Evolutionary conservation across 2,113 vertebrate genomes (phyloP).

Genomic region (Urocolius indicus): DNA sequence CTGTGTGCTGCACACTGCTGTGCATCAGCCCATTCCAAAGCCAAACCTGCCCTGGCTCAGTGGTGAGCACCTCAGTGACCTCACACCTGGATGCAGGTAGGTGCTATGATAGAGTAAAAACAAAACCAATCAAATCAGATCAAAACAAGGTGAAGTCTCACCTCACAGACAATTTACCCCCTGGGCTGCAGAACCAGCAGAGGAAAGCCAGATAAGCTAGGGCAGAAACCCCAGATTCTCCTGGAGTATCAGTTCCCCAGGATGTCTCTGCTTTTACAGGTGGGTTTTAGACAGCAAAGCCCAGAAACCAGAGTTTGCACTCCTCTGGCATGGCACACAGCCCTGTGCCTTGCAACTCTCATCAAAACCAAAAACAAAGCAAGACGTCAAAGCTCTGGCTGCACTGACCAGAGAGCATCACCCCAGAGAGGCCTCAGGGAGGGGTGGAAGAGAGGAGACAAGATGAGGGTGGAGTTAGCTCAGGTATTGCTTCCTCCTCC

Average conservation of each 20-base stretch:
- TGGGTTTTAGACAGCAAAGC: background rate
- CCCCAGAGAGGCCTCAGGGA: background rate
- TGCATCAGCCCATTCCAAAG: background rate
- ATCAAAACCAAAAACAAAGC: background rate
- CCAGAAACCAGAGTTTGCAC: background rate
- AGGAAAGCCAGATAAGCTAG: background rate
- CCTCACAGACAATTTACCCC: background rate
- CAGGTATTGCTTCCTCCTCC: background rate
- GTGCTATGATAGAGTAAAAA: background rate
- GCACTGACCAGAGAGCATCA: background rate
- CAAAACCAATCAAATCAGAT: background rate
- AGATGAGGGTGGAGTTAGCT: rapidly evolving
- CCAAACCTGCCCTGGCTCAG: too few species aligned
- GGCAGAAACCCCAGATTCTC: background rate
- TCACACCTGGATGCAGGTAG: background rate
- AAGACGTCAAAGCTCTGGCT: background rate
- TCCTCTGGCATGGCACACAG: background rate
- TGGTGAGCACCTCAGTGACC: background rate
- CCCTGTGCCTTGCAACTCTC: background rate
- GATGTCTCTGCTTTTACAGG: background rate
- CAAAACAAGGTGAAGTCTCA: background rate
- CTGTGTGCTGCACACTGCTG: rapidly evolving
- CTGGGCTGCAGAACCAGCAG: background rate
- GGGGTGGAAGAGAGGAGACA: too few species aligned
- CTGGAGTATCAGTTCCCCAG: background rate